These are phyloP conservation scores for Marmota flaviventris DNA, from an alignment of 2,113 vertebrate genomes.

Conservation along the genomic window DNA sequence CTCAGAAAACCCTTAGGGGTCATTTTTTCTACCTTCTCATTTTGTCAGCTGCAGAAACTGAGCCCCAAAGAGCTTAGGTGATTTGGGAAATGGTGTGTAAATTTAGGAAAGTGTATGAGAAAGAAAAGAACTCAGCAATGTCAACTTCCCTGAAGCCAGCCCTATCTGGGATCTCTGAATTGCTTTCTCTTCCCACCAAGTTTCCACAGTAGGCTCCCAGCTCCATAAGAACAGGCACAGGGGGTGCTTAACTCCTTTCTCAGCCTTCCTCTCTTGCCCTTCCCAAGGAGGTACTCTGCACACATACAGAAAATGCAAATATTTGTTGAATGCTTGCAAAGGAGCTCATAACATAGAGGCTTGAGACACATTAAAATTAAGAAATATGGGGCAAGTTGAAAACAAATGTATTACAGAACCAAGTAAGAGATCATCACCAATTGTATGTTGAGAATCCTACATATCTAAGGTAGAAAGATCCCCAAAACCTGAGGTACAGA, in stretches of 20 bases:
- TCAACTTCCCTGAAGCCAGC: not conserved
- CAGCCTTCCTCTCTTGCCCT: not conserved
- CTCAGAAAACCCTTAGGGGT: not conserved
- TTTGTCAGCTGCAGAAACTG: not conserved
- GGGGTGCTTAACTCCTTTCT: not conserved
- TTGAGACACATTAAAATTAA: slow-evolving; percentile 1
- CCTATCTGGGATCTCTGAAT: not conserved
- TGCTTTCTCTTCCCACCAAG: not conserved
- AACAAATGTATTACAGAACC: not conserved
- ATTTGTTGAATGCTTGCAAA: not conserved
- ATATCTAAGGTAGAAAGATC: not conserved
- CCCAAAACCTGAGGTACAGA: not conserved
- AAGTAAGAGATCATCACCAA: not conserved
- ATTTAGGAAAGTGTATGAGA: not conserved
- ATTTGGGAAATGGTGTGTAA: not conserved
- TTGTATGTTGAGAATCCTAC: not conserved
- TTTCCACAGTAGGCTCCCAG: too few species aligned
- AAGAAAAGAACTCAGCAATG: not conserved
- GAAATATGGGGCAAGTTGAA: not conserved
- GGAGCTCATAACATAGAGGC: not conserved
- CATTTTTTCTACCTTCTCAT: not conserved
- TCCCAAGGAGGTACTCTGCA: not conserved
- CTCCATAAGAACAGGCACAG: too few species aligned
- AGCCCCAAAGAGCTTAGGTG: not conserved
- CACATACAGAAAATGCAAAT: not conserved